phyloP scores from a whole-genome alignment of 1,140 invertebrate species.

The Prorops nasuta region DNA sequence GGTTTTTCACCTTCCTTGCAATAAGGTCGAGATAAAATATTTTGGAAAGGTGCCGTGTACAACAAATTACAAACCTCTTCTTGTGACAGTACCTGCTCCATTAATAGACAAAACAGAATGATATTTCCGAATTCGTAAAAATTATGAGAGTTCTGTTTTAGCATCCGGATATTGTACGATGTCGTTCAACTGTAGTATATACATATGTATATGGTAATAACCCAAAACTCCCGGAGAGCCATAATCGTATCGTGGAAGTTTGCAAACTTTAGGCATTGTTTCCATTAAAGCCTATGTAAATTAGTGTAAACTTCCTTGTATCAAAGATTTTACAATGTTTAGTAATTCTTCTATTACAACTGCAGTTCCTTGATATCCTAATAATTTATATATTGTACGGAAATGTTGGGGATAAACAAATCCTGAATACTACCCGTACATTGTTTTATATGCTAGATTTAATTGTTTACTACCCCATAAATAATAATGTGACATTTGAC shows the following conservation, averaged over 20 bases:
- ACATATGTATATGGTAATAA: constrained; percentile 97
- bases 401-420: constrained; percentile 95
- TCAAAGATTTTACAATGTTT: constrained; percentile 87
- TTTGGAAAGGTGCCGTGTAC: constrained; percentile 98
- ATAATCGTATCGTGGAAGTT: constrained; percentile 95
- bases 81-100: constrained; percentile 93
- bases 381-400: constrained; percentile 85
- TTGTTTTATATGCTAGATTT: constrained; percentile 89
- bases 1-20: constrained; percentile 96
- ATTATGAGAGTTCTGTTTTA: constrained; percentile 94
- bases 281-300: constrained; percentile 92
- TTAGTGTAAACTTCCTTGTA: constrained; percentile 87
- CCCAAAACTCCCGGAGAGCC: constrained; percentile 93
- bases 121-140: constrained; percentile 97
- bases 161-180: constrained; percentile 98
- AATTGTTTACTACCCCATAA: constrained; percentile 96
- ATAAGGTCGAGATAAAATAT: constrained; percentile 92
- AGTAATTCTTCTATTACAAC: constrained; percentile 97
- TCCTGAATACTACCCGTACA: constrained; percentile 87
- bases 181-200: constrained; percentile 92
- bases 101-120: constrained; percentile 91
- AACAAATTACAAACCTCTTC: constrained; percentile 96
- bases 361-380: constrained; percentile 98
- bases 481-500: constrained; percentile 89
- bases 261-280: constrained; percentile 95